Evolutionary conservation across 2,797 vertebrate species (phyloP).

Genomic region (Clarias platycephalus): DNA sequence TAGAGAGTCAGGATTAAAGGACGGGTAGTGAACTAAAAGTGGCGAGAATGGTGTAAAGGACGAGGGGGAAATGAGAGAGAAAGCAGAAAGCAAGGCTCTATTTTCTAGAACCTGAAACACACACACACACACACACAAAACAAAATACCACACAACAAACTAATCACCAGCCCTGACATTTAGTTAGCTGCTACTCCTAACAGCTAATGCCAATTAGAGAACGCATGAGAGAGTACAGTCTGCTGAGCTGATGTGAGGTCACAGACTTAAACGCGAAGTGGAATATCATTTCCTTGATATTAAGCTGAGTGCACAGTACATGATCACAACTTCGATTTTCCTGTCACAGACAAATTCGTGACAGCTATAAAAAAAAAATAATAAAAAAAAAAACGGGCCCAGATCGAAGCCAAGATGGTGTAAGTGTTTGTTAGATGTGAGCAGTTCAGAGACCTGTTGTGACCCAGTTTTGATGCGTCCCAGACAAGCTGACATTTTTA

Average conservation of each 20-base stretch:
- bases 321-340: conserved; percentile 22
- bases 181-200: conserved; percentile 12
- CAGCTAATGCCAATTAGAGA: conserved; percentile 22
- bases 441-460: not conserved
- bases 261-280: conserved; percentile 22
- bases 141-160: conserved; percentile 29
- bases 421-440: not conserved
- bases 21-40: conserved; percentile 29
- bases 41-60: conserved; percentile 12
- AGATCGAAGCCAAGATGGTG: conserved; percentile 5
- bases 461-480: conserved; percentile 2
- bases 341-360: conserved; percentile 11
- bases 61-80: not conserved
- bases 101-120: not conserved
- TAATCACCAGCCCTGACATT: conserved; percentile 11
- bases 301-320: conserved; percentile 25
- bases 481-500: conserved; percentile 17
- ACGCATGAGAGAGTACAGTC: conserved; percentile 5
- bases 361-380: conserved; percentile 8
- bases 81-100: conserved; percentile 3
- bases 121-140: not conserved
- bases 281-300: conserved; percentile 27
- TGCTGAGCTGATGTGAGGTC: not conserved
- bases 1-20: conserved; percentile 59
- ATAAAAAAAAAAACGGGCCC: not conserved